Evolutionary conservation across 2,888 invertebrate genomes (phyloP), one percentile per base, ranked within the genome.

Genomic region (Archips xylosteana): DNA sequence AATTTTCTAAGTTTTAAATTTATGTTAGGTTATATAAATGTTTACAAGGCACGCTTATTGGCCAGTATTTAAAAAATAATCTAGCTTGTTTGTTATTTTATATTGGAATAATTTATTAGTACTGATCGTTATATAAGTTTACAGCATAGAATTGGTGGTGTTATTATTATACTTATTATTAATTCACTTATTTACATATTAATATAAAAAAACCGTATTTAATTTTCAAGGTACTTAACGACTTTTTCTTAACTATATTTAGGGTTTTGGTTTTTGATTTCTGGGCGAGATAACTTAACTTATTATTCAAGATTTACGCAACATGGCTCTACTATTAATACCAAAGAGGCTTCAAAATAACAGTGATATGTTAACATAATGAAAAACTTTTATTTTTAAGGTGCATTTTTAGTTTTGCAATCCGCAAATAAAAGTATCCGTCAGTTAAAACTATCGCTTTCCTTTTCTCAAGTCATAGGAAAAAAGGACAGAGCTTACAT

Each of bases 221-320:
- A 23, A 54, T 54, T n/a, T 54, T 15, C 54, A 54, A 13, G 54
- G 54, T 54, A 54, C 54, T 54, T 54, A 54, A 54, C 23, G 1
- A 8, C 6, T 39, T 5, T 9, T 15, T 54, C 2, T 54, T 54
- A 23, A 23, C 23, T 54, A 15, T 9, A 9, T 9, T 54, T 54
- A 54, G 23, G 54, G 54, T 54, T 15, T 54, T 54, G 9, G 23
- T 54, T 54, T 54, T 54, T 54, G 6, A 51, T 51, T 51, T 54
- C 9, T 1, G 9, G 15, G 15, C 8, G 23, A 23, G 23, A 12
- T 3, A 49, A n/a, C 4, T 49, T 13, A 23, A 49, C 39, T 39
- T 6, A 15, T 9, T 9, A n/a, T 13, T 54, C 6, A 54, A 54
- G 51, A 23, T 23, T 15, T 1, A 54, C 3, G 2, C 51, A 54